Conservation (phyloP, 2,113 vertebrate species). For the Campylomormyrus numenius region DNA sequence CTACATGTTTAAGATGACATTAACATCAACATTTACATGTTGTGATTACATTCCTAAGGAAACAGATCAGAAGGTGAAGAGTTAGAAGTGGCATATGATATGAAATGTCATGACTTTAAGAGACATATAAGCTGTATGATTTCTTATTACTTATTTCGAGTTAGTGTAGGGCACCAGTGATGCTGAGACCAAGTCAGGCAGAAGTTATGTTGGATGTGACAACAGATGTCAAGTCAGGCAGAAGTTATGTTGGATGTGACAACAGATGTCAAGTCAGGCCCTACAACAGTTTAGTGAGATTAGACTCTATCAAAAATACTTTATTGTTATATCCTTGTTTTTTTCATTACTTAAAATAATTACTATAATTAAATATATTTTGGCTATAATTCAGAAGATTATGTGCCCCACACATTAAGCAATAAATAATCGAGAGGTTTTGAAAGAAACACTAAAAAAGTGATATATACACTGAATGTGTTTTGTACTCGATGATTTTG, state of each 20-base stretch:
- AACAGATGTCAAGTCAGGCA: background rate
- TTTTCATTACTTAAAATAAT: background rate
- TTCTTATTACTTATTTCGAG: no score
- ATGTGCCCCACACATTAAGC: background rate
- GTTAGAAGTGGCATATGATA: no score
- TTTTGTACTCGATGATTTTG: background rate
- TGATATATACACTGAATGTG: background rate
- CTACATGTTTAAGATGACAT: background rate
- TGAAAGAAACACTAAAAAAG: background rate
- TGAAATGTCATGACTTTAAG: no score
- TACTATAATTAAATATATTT: background rate
- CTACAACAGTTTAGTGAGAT: background rate
- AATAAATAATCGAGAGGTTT: background rate
- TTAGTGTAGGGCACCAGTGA: background rate
- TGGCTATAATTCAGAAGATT: background rate
- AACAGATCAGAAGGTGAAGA: no score
- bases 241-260: no score
- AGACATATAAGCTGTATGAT: no score
- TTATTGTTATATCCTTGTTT: background rate
- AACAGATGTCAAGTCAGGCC: background rate
- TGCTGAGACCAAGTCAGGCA: background rate
- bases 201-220: no score
- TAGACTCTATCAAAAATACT: background rate
- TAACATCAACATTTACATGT: no score
- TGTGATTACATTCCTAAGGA: no score